These are phyloP conservation scores for Bos javanicus DNA, from an alignment of 2,113 vertebrate genomes.

Conservation along the genomic window DNA sequence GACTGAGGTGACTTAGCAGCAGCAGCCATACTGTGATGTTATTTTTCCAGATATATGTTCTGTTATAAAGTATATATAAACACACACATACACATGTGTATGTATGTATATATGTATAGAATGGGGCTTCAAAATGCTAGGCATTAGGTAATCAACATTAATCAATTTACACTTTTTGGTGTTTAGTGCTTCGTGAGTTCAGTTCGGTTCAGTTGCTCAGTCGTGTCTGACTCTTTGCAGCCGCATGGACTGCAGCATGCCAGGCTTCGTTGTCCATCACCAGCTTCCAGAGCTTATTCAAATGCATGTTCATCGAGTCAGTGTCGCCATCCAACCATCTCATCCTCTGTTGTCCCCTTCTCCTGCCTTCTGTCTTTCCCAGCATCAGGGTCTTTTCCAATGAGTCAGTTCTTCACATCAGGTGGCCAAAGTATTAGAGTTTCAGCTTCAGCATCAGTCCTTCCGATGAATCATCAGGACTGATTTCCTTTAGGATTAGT, in stretches of 20 bases:
- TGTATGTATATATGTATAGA: neutral
- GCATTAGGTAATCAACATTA: neutral
- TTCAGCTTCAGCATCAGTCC: neutral
- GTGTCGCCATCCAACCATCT: neutral
- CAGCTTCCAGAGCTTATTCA: neutral
- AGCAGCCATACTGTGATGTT: neutral
- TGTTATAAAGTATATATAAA: neutral
- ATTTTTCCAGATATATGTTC: neutral
- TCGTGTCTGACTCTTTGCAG: neutral
- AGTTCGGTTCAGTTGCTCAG: neutral
- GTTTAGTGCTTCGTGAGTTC: neutral
- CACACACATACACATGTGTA: neutral
- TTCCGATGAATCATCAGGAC: neutral
- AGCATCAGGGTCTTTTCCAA: neutral
- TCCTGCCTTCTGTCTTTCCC: neutral
- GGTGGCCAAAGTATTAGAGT: neutral
- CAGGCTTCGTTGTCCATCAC: neutral
- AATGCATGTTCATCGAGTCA: neutral
- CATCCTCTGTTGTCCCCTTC: neutral
- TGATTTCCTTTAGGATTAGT: neutral
- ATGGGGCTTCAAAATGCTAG: neutral
- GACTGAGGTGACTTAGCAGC: no score
- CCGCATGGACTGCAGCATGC: neutral
- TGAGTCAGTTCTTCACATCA: neutral
- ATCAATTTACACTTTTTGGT: neutral